Evolutionary conservation across 1,140 invertebrate genomes (phyloP), one percentile per base, ranked within the genome.

Genomic region (Neocloeon triangulifer): DNA sequence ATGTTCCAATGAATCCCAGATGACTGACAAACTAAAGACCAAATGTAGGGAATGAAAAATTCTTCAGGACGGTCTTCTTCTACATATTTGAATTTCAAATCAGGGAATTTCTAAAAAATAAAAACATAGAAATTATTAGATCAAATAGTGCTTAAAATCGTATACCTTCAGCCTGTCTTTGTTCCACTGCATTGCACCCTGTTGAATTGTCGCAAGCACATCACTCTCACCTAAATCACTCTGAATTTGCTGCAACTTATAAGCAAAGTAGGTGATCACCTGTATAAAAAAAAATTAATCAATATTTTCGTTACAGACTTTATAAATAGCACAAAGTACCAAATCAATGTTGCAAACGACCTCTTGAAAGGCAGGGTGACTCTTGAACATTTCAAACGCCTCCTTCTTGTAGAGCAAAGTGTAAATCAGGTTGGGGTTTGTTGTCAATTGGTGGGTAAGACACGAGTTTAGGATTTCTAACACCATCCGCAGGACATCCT

Each of bases 11-110:
- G 73, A 13, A 92, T 59, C 23, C 73, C 64, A 1, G 78, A 81
- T 41, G 70, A 70, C 41, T 72, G 64, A 42, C 66, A 77, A 16
- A 91, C 76, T 28, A 98, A 60, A 8, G 80, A 76, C 94, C 94
- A 99, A 21, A 97, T 78, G 51, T 98, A 99, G 6, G 94, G 94
- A 44, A 96, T 88, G 56, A 98, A 99, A 59, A 99, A 99, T 47
- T 97, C 91, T 51, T 97, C 91, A 0, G 92, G 94, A 36, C 85
- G 75, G 37, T 96, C 91, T 56, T 98, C 94, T 59, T 98, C 94
- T 0, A 98, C 91, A 49, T 99, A 99, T 41, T 91, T 85, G 56
- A 97, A 99, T 53, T 95, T 97, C 25, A 98, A 55, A 44, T 97
- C 92, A 1, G 94, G 91, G 53, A 97, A 96, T 76, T 92, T 95